These are phyloP conservation scores for Osmerus eperlanus DNA, from an alignment of 2,113 vertebrate species.

Conservation along the genomic window DNA sequence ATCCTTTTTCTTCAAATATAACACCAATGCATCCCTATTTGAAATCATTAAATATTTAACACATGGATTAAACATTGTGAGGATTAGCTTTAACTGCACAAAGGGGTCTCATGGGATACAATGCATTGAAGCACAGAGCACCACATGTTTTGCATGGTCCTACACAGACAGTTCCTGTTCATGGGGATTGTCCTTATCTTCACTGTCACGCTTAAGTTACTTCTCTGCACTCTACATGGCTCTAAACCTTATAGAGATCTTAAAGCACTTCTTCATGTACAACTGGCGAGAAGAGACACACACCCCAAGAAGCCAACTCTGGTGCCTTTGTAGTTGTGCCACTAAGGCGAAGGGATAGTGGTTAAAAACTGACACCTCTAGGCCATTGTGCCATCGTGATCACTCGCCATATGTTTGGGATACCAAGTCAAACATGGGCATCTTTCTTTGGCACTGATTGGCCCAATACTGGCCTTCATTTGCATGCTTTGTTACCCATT, in stretches of 20 bases:
- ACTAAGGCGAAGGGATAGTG: conserved; percentile 8
- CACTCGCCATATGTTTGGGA: conserved; percentile 60
- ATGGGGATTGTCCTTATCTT: no score
- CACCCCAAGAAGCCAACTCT: not conserved
- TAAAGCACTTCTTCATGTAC: not conserved
- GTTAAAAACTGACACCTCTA: conserved; percentile 38
- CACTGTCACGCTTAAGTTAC: no score
- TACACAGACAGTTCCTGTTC: no score
- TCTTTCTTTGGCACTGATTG: conserved; percentile 29
- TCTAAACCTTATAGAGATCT: no score
- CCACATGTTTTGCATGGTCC: no score
- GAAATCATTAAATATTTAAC: conserved; percentile 62
- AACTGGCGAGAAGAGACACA: not conserved
- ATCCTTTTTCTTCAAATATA: not conserved
- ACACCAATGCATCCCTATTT: conserved; percentile 34
- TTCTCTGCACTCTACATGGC: no score
- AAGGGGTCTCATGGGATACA: conserved; percentile 32
- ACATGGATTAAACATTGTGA: conserved; percentile 41
- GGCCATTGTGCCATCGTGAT: conserved; percentile 37
- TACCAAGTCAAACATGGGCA: conserved; percentile 51
- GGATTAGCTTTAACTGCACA: conserved; percentile 38
- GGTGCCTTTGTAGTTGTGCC: conserved; percentile 54
- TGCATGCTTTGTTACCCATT: conserved; percentile 32
- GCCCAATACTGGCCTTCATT: conserved; percentile 33
- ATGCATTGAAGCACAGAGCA: not conserved